Evolutionary conservation across 2,888 invertebrate genomes (phyloP), one percentile per base, ranked within the genome.

Genomic region (Hypomecis punctinalis): DNA sequence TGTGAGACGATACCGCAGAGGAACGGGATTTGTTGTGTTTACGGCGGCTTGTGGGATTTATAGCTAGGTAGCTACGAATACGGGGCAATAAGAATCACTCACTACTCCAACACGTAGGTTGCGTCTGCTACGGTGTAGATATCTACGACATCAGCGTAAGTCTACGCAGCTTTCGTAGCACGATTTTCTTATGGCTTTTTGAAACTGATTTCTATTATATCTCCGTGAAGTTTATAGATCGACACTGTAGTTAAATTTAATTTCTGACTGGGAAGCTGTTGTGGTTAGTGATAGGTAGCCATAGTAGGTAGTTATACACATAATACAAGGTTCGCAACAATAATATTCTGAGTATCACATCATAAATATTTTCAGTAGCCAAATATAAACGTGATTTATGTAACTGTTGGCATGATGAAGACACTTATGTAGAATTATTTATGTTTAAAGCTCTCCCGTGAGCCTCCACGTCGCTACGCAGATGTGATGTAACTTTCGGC

Each of bases 401-500:
- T 56, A 46, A 55, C 59, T 35, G 59, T 64, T 56, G 23, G 56
- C 51, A 56, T 60, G 60, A 56, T 60, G 56, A 60, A 56, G 56
- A 64, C 55, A 64, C 56, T 60, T 60, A 60, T 56, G 56, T 51
- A 64, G 60, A 64, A 61, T 65, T 65, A 65, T 65, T 65, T 54
- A 65, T 61, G 53, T 61, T 61, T 39, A 61, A 65, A 65, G 57
- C 65, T 43, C 61, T 57, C 65, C 57, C 48, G 61, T 48, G 61
- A 61, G 61, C 57, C 10, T 57, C 42, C 55, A 37, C 61, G 46
- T 62, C 62, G 62, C 66, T 58, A 43, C 61, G 56, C 49, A 68
- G 61, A 68, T 66, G 61, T 65, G 65, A 65, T 65, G 65, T 65
- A 65, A 61, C 65, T 57, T 61, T 66, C 53, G 57, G 48, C 57